Evolutionary conservation across 1,140 invertebrate species (phyloP).

Genomic region (Gyrodactylus salaris): DNA sequence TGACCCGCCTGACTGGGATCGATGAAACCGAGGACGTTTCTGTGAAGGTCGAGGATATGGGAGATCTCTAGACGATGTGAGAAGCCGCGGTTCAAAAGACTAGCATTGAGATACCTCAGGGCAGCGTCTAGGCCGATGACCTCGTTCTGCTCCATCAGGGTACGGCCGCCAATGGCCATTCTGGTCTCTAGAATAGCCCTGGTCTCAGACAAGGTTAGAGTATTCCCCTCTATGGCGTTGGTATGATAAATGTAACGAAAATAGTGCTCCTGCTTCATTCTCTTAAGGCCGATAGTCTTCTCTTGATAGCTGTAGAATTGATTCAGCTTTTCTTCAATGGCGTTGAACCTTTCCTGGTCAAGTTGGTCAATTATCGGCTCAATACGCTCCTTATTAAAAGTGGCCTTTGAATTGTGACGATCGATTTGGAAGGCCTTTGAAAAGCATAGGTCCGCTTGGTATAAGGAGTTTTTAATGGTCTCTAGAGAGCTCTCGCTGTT

Average conservation of each 20-base stretch:
- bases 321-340: constrained; percentile 52
- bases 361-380: constrained; percentile 14
- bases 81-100: constrained; percentile 31
- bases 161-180: constrained; percentile 61
- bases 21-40: constrained; percentile 58
- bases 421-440: neutral
- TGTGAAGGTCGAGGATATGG: constrained; percentile 66
- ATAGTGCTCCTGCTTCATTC: constrained; percentile 65
- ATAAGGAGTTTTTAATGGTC: neutral
- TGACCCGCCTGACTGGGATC: constrained; percentile 25
- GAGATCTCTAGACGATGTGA: constrained; percentile 30
- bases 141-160: constrained; percentile 78
- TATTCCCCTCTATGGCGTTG: constrained; percentile 82
- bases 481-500: neutral
- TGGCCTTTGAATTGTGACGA: neutral
- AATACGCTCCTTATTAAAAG: neutral
- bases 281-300: constrained; percentile 35
- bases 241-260: constrained; percentile 86
- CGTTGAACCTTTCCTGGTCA: constrained; percentile 35
- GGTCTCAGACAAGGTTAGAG: constrained; percentile 65
- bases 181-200: constrained; percentile 61
- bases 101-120: constrained; percentile 72
- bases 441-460: neutral
- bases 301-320: constrained; percentile 42
- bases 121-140: constrained; percentile 41